Conservation (phyloP, 2,888 invertebrate species). For the Cantharis flavilabris region DNA sequence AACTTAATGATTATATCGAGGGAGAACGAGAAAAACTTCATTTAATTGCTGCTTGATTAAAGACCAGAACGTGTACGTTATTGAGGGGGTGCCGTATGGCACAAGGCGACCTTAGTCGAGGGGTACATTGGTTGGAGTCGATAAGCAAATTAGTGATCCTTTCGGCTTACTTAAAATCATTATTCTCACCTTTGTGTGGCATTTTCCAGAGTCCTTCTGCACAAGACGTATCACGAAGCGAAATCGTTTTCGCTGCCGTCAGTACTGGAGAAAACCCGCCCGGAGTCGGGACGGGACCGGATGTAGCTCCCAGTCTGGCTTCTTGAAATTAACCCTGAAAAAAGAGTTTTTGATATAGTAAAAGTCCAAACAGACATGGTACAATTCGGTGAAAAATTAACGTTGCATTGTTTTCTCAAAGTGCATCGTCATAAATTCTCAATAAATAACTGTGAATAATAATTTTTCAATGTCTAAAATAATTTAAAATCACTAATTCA, state of each 20-base stretch:
- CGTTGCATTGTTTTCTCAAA: background rate
- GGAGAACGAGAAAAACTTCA: slow-evolving; percentile 43
- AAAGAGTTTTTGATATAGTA: slow-evolving; percentile 18
- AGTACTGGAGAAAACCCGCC: slow-evolving; percentile 63
- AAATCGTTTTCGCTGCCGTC: slow-evolving; percentile 59
- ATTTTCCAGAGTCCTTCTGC: slow-evolving; percentile 83
- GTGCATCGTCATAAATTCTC: background rate
- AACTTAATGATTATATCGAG: slow-evolving; percentile 48
- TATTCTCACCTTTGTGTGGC: slow-evolving; percentile 79
- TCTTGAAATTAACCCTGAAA: slow-evolving; percentile 45
- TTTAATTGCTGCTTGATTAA: slow-evolving; percentile 57
- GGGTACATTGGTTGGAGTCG: background rate
- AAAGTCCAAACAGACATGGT: background rate
- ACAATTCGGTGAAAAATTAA: background rate
- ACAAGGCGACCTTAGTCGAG: slow-evolving; percentile 40
- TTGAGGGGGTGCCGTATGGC: slow-evolving; percentile 37
- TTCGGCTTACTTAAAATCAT: background rate
- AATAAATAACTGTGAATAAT: background rate
- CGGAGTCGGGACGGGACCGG: slow-evolving; percentile 64
- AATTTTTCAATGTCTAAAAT: background rate
- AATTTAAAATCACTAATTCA: background rate
- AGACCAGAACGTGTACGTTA: slow-evolving; percentile 49
- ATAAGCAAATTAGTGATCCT: background rate
- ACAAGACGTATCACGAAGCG: slow-evolving; percentile 75
- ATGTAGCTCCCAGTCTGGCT: slow-evolving; percentile 64